Evolutionary conservation across 2,888 invertebrate genomes (phyloP).

Genomic region (Globia sparganii): DNA sequence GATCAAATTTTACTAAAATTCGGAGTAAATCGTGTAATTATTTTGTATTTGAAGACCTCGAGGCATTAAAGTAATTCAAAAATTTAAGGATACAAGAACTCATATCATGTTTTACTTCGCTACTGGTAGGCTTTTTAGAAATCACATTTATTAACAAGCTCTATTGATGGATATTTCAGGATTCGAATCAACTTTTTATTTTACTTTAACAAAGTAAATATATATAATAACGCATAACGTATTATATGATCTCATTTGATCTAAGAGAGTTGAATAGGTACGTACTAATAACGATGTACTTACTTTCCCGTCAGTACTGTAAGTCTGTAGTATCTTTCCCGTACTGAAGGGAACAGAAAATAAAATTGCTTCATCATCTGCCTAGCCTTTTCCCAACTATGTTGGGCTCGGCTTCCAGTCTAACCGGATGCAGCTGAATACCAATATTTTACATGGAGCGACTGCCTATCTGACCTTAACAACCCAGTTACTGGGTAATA

Average conservation of each 20-base stretch:
- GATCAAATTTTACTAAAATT: conserved; percentile 6
- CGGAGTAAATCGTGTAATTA: neutral
- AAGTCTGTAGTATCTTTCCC: neutral
- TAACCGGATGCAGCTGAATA: too few species aligned
- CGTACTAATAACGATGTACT: neutral
- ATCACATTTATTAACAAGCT: conserved; percentile 2
- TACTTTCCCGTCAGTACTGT: neutral
- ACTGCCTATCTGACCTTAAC: too few species aligned
- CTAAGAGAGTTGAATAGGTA: neutral
- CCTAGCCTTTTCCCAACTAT: too few species aligned
- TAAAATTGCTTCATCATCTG: neutral
- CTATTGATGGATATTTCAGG: neutral
- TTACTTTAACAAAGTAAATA: too few species aligned
- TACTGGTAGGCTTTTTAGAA: neutral
- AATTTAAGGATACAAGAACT: conserved; percentile 8
- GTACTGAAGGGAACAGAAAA: neutral
- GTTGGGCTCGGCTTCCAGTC: too few species aligned
- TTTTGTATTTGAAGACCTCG: conserved; percentile 8
- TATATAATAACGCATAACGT: too few species aligned
- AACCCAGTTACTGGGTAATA: too few species aligned
- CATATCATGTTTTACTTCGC: conserved; percentile 10
- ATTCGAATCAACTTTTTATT: neutral
- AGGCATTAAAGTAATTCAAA: neutral
- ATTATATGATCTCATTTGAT: neutral
- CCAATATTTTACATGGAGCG: too few species aligned